Conservation (phyloP, 1,140 invertebrate species). For the Oedothorax gibbosus region DNA sequence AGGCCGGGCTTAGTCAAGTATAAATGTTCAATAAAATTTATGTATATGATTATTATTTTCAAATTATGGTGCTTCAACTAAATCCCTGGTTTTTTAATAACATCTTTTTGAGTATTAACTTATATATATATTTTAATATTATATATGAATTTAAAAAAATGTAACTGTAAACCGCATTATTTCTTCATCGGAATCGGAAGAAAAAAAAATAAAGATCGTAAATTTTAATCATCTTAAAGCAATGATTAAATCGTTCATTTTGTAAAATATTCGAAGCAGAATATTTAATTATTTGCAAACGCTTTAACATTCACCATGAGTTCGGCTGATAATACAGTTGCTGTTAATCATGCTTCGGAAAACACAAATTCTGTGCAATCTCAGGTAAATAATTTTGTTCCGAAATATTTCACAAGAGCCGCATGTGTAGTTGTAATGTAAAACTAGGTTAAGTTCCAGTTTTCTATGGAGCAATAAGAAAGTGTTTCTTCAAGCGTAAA, state of each 20-base stretch:
- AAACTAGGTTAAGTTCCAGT: constrained; percentile 39
- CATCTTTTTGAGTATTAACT: no score
- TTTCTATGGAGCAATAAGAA: background rate
- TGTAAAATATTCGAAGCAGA: background rate
- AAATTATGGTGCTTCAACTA: no score
- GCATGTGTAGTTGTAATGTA: background rate
- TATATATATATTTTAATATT: no score
- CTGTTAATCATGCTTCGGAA: constrained; percentile 8
- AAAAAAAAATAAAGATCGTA: constrained; percentile 30
- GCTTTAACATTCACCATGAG: constrained; percentile 12
- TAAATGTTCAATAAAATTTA: no score
- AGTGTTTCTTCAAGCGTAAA: background rate
- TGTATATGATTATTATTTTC: no score
- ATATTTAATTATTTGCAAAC: background rate
- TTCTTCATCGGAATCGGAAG: constrained; percentile 21
- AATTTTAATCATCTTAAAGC: constrained; percentile 4
- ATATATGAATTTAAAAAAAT: background rate
- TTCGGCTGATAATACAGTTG: constrained; percentile 31
- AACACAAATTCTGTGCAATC: background rate
- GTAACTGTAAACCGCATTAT: constrained; percentile 25
- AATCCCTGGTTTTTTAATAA: no score
- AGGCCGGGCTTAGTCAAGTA: no score
- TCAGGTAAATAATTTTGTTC: constrained; percentile 10
- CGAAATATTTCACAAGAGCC: background rate
- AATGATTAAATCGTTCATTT: background rate